phyloP scores from a whole-genome alignment of 1,140 invertebrate species.

The Caenorhabditis briggsae region DNA sequence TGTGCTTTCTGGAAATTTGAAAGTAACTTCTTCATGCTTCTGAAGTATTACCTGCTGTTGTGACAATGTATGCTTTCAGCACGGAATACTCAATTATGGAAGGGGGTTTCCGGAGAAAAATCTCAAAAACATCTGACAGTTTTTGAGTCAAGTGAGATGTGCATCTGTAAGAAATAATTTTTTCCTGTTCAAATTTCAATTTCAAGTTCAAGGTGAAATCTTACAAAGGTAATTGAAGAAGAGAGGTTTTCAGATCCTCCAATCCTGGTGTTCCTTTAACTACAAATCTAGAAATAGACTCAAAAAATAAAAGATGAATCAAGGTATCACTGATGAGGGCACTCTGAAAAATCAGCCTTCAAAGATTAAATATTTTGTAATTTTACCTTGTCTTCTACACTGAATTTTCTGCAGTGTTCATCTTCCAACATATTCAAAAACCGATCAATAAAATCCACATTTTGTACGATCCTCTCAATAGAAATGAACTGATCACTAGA shows the following conservation, averaged over 20 bases:
- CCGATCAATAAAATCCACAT: conserved; percentile 58
- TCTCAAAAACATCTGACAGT: conserved; percentile 39
- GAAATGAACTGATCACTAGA: conserved; percentile 17
- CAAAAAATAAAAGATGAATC: conserved; percentile 42
- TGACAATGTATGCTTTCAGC: conserved; percentile 39
- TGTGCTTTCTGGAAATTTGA: conserved; percentile 50
- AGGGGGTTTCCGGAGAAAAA: conserved; percentile 42
- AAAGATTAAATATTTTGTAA: background rate
- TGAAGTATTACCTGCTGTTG: conserved; percentile 8
- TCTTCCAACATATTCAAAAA: conserved; percentile 59
- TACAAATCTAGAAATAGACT: conserved; percentile 48
- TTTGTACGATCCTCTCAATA: conserved; percentile 54
- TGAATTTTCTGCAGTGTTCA: conserved; percentile 43
- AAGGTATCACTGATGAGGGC: conserved; percentile 47
- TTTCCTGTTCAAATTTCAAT: no score
- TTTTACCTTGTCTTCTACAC: conserved; percentile 61
- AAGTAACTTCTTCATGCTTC: background rate
- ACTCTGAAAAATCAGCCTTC: background rate
- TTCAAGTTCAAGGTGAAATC: background rate
- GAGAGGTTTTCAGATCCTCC: conserved; percentile 22
- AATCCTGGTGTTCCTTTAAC: conserved; percentile 1
- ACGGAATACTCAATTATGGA: conserved; percentile 56
- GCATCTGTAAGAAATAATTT: background rate
- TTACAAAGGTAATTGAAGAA: background rate
- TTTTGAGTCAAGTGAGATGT: conserved; percentile 30